Evolutionary conservation across 1,140 invertebrate genomes (phyloP), one percentile per base, ranked within the genome.

Genomic region (Meloidogyne floridensis): DNA sequence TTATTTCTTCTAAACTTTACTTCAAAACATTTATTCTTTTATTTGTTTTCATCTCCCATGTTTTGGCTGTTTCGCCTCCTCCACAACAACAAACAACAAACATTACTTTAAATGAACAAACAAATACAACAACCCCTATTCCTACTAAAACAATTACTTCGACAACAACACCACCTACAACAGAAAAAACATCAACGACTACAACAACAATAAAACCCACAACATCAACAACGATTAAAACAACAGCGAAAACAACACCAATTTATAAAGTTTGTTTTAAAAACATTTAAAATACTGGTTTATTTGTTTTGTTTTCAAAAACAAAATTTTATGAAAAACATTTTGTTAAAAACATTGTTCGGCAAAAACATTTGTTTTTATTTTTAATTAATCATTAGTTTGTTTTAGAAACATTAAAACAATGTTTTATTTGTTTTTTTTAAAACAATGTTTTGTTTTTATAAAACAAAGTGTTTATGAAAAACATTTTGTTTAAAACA

Each of bases 201-300:
- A 18, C 32, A 15, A 56, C 6, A 15, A 56, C 53, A 71, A 79
- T 65, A 79, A 42, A 10, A 79, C 10, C 51, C 51, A 65, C 6
- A 59, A 65, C 20, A n/a, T 11, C 56, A 79, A 79, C 32, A 72
- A 11, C 54, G 20, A 78, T 53, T 71, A 47, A 70, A 78, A 18
- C 32, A 65, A 70, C 15, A 51, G 32, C n/a, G 42, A 59, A 65
- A 71, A 78, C 32, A 32, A 32, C 32, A 32, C 32, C 32, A 32
- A 32, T 32, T 32, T 32, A 32, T 71, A 47, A 20, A 77, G 75
- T 51, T 7, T 42, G 13, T 42, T 47, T 47, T 3, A 13, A 13
- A n/a, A 73, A 15, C 32, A 32, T 32, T 32, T 32, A 32, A 32
- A 32, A 32, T 32, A 32, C 32, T 32, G 32, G 32, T 32, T 32